Evolutionary conservation across 1,140 invertebrate species (phyloP).

Genomic region (Nasonia giraulti): DNA sequence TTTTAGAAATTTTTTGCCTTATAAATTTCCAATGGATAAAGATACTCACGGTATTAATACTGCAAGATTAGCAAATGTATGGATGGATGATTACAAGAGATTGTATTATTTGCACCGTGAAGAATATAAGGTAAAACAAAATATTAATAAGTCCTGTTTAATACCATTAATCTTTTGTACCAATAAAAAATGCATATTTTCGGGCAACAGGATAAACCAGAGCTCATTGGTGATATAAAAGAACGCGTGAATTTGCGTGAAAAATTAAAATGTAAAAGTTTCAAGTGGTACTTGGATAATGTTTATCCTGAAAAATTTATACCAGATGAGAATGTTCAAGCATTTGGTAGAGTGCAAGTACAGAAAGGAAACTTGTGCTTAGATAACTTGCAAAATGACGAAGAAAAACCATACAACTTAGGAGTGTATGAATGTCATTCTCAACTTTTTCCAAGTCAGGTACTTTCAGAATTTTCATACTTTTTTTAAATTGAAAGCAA

Average conservation of each 20-base stretch:
- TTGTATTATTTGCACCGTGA: constrained; percentile 89
- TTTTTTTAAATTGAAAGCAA: constrained; percentile 31
- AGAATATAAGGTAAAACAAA: constrained; percentile 81
- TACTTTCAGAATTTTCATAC: constrained; percentile 52
- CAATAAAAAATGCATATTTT: constrained; percentile 66
- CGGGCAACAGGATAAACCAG: constrained; percentile 71
- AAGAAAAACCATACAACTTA: constrained; percentile 80
- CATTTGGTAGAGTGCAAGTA: constrained; percentile 80
- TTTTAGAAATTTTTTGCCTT: constrained; percentile 94
- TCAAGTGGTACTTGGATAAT: constrained; percentile 88
- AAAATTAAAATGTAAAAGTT: constrained; percentile 84
- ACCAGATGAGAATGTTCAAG: constrained; percentile 85
- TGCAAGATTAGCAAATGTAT: constrained; percentile 92
- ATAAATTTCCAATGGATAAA: constrained; percentile 90
- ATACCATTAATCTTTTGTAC: constrained; percentile 41
- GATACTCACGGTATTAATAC: constrained; percentile 96
- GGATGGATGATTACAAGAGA: constrained; percentile 97
- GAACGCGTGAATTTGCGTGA: constrained; percentile 82
- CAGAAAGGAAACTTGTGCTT: constrained; percentile 79
- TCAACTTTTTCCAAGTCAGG: constrained; percentile 76
- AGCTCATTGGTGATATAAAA: constrained; percentile 81
- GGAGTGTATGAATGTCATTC: constrained; percentile 86
- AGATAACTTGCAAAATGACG: constrained; percentile 85
- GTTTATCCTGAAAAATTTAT: constrained; percentile 92
- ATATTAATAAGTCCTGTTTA: constrained; percentile 49